These are phyloP conservation scores for Folsomia manolachei DNA, from an alignment of 2,888 invertebrate species.

Conservation along the genomic window DNA sequence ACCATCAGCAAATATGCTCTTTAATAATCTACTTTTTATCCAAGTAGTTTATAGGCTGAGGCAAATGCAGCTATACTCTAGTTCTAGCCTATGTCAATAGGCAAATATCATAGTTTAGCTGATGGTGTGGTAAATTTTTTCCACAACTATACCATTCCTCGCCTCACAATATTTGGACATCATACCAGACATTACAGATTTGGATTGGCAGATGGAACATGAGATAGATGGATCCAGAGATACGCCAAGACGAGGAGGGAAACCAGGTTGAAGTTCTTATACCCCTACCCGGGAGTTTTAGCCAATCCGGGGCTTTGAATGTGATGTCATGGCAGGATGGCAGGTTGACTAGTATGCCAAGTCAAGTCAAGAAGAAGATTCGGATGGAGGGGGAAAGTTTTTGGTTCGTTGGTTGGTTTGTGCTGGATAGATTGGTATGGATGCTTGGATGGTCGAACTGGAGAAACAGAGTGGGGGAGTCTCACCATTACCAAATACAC, in stretches of 20 bases:
- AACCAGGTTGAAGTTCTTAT: conserved; percentile 1
- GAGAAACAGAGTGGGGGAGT: neutral
- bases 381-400: neutral
- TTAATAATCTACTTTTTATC: no score
- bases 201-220: neutral
- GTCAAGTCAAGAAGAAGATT: neutral
- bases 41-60: no score
- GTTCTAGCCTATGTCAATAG: no score
- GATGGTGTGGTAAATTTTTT: no score
- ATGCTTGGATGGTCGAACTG: neutral
- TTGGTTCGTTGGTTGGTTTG: neutral
- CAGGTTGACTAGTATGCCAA: neutral
- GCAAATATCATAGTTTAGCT: no score
- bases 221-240: neutral
- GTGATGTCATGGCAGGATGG: neutral
- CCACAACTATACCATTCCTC: no score
- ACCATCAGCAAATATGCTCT: no score
- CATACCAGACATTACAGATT: neutral
- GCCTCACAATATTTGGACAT: neutral
- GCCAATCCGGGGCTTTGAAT: neutral
- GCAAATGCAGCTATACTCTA: no score
- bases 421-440: neutral
- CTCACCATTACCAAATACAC: neutral
- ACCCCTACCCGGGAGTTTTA: neutral
- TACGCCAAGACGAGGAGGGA: neutral